phyloP scores from a whole-genome alignment of 2,888 invertebrate genomes.

The Melanostoma mellinum region DNA sequence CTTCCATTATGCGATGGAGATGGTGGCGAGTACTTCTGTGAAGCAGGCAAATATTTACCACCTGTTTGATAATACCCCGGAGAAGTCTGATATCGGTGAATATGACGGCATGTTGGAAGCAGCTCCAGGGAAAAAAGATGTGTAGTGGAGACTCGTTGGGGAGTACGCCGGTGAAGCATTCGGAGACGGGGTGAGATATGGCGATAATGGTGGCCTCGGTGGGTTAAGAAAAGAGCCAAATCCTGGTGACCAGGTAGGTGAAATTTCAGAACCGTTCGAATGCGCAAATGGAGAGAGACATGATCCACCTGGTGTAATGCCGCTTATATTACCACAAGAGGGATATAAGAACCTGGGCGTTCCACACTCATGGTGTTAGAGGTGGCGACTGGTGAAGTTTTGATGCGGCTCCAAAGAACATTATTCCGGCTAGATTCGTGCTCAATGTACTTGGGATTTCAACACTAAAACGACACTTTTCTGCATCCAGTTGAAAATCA shows the following conservation, averaged over 20 bases:
- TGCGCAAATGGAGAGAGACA: conserved; percentile 98
- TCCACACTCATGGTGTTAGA: conserved; percentile 94
- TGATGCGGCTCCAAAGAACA: conserved; percentile 88
- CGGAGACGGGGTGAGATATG: conserved; percentile 85
- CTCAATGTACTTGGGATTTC: conserved; percentile 93
- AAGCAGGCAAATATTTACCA: too few species aligned
- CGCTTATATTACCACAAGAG: conserved; percentile 91
- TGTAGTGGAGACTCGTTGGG: conserved; percentile 89
- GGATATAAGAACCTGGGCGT: conserved; percentile 90
- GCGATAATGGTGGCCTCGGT: conserved; percentile 93
- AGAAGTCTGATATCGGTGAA: too few species aligned
- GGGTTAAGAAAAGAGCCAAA: conserved; percentile 91
- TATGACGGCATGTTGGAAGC: conserved; percentile 90
- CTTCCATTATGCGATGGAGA: too few species aligned
- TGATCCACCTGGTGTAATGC: conserved; percentile 98
- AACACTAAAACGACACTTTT: conserved; percentile 99
- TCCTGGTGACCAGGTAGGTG: conserved; percentile 91
- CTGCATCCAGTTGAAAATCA: conserved; percentile 97
- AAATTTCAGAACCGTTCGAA: conserved; percentile 96
- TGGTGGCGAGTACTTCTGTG: too few species aligned
- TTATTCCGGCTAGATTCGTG: conserved; percentile 84
- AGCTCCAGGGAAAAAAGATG: conserved; percentile 85
- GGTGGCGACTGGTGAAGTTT: conserved; percentile 95
- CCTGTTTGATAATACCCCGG: too few species aligned
- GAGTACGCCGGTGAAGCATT: conserved; percentile 85